Conservation (phyloP, 2,113 vertebrate species). For the Eolophus roseicapilla region DNA sequence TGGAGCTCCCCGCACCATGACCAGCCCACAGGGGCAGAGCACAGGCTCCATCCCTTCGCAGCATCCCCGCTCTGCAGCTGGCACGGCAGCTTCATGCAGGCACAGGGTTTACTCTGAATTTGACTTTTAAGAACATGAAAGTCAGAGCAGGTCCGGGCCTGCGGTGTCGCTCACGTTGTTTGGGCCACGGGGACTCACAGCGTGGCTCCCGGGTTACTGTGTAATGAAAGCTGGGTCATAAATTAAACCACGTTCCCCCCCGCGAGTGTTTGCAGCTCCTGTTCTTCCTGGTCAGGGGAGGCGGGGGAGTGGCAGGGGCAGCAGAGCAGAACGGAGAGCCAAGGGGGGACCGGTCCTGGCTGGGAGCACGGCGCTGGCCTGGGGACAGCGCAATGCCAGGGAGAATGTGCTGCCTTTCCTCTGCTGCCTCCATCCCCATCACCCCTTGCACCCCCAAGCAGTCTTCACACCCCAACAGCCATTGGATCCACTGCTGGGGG, state of each 20-base stretch:
- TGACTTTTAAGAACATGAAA: not conserved
- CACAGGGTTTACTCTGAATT: not conserved
- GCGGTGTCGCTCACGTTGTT: not conserved
- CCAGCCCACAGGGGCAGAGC: rapidly evolving
- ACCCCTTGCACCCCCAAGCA: not conserved
- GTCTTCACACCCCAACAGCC: not conserved
- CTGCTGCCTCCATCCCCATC: not conserved
- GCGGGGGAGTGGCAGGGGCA: not conserved
- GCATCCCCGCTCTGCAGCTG: not conserved
- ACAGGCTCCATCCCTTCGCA: rapidly evolving
- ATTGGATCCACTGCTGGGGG: rapidly evolving
- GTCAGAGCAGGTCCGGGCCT: not conserved
- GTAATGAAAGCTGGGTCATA: slow-evolving; percentile 45
- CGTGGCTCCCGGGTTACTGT: slow-evolving; percentile 35
- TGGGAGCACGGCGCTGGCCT: not conserved
- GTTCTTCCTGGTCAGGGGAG: not conserved
- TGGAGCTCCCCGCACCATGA: rapidly evolving
- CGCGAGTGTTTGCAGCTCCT: not conserved
- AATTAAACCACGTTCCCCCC: slow-evolving; percentile 60
- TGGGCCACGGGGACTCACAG: not conserved
- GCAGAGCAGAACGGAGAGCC: not conserved
- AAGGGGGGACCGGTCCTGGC: not conserved
- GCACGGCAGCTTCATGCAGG: not conserved
- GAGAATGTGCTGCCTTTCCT: not conserved
- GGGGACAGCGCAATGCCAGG: not conserved